phyloP scores from a whole-genome alignment of 2,888 invertebrate genomes.

The Calliopum simillimum region DNA sequence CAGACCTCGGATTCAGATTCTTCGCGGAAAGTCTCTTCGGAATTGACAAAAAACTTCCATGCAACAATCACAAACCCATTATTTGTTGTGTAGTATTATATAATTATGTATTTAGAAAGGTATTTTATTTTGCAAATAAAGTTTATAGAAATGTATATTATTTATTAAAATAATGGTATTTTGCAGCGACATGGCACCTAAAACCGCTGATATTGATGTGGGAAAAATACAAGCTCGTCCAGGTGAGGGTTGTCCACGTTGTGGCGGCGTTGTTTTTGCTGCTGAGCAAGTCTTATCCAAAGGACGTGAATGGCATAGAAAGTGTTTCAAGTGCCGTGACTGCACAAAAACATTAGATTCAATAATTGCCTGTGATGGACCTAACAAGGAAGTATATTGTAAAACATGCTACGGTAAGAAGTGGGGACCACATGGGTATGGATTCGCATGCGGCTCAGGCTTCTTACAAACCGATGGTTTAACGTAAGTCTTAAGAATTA shows the following conservation, averaged over 20 bases:
- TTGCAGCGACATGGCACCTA: slow-evolving; percentile 78
- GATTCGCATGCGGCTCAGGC: slow-evolving; percentile 94
- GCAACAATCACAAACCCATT: too few species aligned
- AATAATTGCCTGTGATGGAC: slow-evolving; percentile 94
- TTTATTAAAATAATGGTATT: not conserved
- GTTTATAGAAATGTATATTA: too few species aligned
- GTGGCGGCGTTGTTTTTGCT: slow-evolving; percentile 91
- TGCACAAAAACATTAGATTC: slow-evolving; percentile 95
- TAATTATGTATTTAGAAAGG: too few species aligned
- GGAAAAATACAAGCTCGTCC: slow-evolving; percentile 83
- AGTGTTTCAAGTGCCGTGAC: slow-evolving; percentile 92
- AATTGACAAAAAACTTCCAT: too few species aligned
- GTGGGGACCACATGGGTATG: slow-evolving; percentile 97
- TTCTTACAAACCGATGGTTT: slow-evolving; percentile 92
- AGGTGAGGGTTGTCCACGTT: slow-evolving; percentile 90
- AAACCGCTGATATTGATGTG: slow-evolving; percentile 82
- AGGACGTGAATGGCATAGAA: slow-evolving; percentile 91
- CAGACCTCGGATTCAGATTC: too few species aligned
- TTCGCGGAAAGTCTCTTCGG: too few species aligned
- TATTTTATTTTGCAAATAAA: too few species aligned
- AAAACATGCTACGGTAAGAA: slow-evolving; percentile 98
- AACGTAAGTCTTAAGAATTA: slow-evolving; percentile 72
- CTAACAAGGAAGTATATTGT: slow-evolving; percentile 93
- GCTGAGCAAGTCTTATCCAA: slow-evolving; percentile 95
- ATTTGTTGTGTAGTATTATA: too few species aligned